phyloP scores from a whole-genome alignment of 2,888 invertebrate genomes.

The Troides helena region DNA sequence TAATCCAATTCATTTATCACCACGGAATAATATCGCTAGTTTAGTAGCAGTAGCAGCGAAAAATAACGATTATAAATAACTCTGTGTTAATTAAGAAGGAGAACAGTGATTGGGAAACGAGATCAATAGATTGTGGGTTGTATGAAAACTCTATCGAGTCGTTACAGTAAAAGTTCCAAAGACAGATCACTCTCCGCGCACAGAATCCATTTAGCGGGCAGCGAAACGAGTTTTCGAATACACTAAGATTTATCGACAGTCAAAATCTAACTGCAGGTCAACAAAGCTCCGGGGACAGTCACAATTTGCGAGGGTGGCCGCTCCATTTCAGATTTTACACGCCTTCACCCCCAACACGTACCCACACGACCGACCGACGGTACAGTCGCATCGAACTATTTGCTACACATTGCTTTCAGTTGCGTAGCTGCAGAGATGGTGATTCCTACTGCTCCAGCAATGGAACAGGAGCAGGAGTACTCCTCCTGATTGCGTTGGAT shows the following conservation, averaged over 20 bases:
- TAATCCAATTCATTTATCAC: too few species aligned
- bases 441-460: constrained; percentile 2
- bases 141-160: too few species aligned
- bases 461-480: constrained; percentile 3
- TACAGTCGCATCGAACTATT: not conserved
- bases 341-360: constrained; percentile 39
- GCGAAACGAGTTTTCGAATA: constrained; percentile 40
- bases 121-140: too few species aligned
- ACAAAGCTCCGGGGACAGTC: constrained; percentile 44
- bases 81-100: too few species aligned
- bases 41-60: too few species aligned
- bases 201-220: constrained; percentile 25
- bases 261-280: constrained; percentile 45
- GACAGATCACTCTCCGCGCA: not conserved
- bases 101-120: too few species aligned
- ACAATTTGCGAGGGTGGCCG: constrained; percentile 50
- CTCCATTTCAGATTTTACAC: constrained; percentile 53
- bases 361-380: constrained; percentile 11
- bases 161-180: not conserved
- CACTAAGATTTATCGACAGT: constrained; percentile 45
- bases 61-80: too few species aligned
- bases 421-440: not conserved
- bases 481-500: not conserved
- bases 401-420: constrained; percentile 30
- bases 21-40: too few species aligned